Conservation (phyloP, 1,140 invertebrate genomes). For the Drosophila quadrilineata region DNA sequence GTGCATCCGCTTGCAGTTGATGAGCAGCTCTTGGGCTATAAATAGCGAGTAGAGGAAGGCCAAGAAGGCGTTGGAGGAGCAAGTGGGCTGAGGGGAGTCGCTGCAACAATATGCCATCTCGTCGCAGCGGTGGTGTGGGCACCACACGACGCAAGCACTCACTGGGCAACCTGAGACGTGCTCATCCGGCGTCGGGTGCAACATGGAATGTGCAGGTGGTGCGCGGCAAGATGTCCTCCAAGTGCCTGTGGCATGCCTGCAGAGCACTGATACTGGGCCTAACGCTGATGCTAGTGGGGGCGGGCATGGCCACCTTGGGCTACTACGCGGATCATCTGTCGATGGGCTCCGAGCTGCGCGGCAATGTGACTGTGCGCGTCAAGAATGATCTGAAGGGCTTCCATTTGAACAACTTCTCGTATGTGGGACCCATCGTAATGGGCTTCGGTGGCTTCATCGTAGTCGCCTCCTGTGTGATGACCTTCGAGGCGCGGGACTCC, state of each 20-base stretch:
- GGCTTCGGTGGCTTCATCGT: conserved; percentile 96
- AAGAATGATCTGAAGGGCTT: conserved; percentile 91
- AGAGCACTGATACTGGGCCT: conserved; percentile 92
- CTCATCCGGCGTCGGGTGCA: conserved; percentile 86
- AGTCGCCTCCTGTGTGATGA: conserved; percentile 96
- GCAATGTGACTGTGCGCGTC: conserved; percentile 88
- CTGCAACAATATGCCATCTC: no score
- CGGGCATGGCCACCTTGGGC: conserved; percentile 94
- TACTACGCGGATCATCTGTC: conserved; percentile 92
- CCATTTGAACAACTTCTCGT: conserved; percentile 94
- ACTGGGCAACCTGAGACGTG: conserved; percentile 84
- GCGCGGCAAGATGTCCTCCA: conserved; percentile 91
- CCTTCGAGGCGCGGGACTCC: conserved; percentile 93
- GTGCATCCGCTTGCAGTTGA: conserved; percentile 22
- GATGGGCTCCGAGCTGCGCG: conserved; percentile 87
- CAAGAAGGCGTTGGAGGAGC: conserved; percentile 38
- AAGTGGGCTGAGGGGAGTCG: no score
- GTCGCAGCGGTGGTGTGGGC: conserved; percentile 78
- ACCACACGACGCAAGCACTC: conserved; percentile 83
- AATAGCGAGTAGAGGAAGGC: background rate
- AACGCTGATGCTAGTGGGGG: conserved; percentile 91
- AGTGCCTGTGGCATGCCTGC: conserved; percentile 94
- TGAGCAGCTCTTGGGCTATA: conserved; percentile 2
- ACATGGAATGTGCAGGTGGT: conserved; percentile 88
- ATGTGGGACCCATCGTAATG: conserved; percentile 96